Evolutionary conservation across 2,888 invertebrate species (phyloP).

Genomic region (Polydrusus cervinus): DNA sequence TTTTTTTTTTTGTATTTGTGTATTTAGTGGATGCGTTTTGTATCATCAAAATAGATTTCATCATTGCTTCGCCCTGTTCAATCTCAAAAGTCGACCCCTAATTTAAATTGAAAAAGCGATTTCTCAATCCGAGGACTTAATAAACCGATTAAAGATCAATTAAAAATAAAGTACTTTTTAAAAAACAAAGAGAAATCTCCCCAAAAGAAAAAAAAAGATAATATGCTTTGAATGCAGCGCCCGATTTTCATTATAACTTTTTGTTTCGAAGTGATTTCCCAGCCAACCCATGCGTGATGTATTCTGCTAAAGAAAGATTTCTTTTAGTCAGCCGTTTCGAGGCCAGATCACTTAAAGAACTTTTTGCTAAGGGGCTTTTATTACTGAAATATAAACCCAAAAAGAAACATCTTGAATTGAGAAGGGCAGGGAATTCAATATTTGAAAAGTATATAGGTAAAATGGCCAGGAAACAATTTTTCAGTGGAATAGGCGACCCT

Average conservation of each 20-base stretch:
- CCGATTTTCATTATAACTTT: slow-evolving; percentile 54
- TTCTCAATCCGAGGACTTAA: not conserved
- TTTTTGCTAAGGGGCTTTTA: slow-evolving; percentile 47
- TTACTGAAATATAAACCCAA: slow-evolving; percentile 49
- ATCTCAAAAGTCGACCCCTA: not conserved
- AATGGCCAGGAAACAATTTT: slow-evolving; percentile 23
- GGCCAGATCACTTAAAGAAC: slow-evolving; percentile 46
- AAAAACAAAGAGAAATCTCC: slow-evolving; percentile 12
- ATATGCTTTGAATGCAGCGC: slow-evolving; percentile 49
- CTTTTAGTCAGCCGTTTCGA: slow-evolving; percentile 42
- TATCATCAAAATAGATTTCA: too few relatives aligned
- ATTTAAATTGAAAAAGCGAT: slow-evolving; percentile 1
- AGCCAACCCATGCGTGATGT: slow-evolving; percentile 52
- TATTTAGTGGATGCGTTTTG: too few relatives aligned
- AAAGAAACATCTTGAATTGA: slow-evolving; percentile 45
- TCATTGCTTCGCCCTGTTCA: not conserved
- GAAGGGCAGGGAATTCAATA: slow-evolving; percentile 48
- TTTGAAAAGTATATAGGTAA: slow-evolving; percentile 3
- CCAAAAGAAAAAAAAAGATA: slow-evolving; percentile 30
- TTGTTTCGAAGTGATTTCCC: slow-evolving; percentile 51
- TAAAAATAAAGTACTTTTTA: slow-evolving; percentile 23
- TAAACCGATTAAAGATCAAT: slow-evolving; percentile 21
- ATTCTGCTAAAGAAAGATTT: slow-evolving; percentile 48
- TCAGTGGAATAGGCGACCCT: slow-evolving; percentile 28
- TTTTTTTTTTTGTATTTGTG: too few relatives aligned